Percentiles rank a stretch among this genome's conserved stretches.
Conservation (phyloP, 2,113 vertebrate species). For the Myrmecobius fasciatus region DNA sequence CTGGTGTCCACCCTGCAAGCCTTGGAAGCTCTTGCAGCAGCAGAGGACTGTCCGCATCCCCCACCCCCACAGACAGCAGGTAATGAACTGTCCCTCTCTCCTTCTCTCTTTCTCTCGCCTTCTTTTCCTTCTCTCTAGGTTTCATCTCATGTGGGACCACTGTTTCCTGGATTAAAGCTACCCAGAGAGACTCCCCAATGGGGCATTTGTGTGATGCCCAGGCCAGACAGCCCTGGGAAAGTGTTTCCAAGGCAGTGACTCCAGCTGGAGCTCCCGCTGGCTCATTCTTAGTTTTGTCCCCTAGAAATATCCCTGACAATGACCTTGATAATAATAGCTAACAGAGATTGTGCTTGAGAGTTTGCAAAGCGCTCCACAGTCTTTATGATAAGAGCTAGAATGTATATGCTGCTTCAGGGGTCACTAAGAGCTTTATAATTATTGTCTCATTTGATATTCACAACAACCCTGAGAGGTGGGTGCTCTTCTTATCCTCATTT, state of each 20-base stretch:
- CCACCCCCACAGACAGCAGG: slow-evolving; percentile 96
- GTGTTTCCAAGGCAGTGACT: neutral
- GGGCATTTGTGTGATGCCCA: neutral
- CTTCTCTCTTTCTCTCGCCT: neutral
- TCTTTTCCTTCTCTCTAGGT: slow-evolving; percentile 45
- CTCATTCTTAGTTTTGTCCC: slow-evolving; percentile 3
- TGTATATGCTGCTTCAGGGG: neutral
- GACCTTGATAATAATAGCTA: neutral
- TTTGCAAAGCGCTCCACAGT: neutral
- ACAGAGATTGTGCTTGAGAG: neutral
- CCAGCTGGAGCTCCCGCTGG: slow-evolving; percentile 11
- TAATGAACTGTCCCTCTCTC: slow-evolving; percentile 76
- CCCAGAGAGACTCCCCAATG: neutral
- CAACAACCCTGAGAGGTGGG: neutral
- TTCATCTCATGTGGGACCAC: neutral
- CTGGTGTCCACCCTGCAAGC: slow-evolving; percentile 98
- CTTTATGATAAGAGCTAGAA: neutral
- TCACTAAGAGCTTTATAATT: neutral
- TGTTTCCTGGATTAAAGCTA: neutral
- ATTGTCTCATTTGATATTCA: neutral
- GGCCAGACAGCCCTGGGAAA: neutral
- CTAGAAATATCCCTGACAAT: slow-evolving; percentile 38
- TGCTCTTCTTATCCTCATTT: neutral
- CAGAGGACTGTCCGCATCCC: slow-evolving; percentile 95
- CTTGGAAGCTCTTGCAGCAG: slow-evolving; percentile 96